Percentiles rank a stretch among this genome's conserved stretches.
Conservation (phyloP, 2,113 vertebrate species). For the Murina feae region DNA sequence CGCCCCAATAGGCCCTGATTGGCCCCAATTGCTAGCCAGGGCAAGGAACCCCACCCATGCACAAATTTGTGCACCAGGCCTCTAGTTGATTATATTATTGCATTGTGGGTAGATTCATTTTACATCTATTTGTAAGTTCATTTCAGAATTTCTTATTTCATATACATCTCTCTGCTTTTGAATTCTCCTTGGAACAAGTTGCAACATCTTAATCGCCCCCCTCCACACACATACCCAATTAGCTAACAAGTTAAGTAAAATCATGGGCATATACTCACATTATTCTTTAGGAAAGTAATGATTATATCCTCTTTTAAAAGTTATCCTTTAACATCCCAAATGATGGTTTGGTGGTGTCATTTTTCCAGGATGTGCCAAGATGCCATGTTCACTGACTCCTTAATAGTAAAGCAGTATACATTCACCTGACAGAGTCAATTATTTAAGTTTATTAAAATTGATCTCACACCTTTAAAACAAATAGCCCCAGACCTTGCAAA, state of each 20-base stretch:
- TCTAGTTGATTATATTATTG: background rate
- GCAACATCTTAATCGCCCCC: background rate
- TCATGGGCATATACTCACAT: background rate
- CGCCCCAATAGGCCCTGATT: too few relatives aligned
- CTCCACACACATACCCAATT: background rate
- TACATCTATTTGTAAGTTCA: background rate
- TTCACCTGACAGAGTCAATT: conserved; percentile 29
- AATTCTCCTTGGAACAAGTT: background rate
- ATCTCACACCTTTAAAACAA: conserved; percentile 42
- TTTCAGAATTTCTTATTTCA: background rate
- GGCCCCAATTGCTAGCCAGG: too few relatives aligned
- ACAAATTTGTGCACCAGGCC: too few relatives aligned
- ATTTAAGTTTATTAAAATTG: conserved; percentile 50
- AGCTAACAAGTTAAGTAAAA: conserved; percentile 21
- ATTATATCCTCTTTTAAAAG: conserved; percentile 11
- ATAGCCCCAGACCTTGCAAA: conserved; percentile 22
- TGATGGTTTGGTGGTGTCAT: background rate
- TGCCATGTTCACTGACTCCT: background rate
- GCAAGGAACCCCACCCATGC: too few relatives aligned
- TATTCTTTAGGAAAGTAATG: background rate
- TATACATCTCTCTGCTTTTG: background rate
- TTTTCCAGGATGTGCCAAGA: conserved; percentile 30
- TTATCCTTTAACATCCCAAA: background rate
- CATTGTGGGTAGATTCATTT: background rate
- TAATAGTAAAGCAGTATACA: background rate